Percentiles rank a stretch among this genome's conserved stretches.
Conservation (phyloP, 2,888 invertebrate species). For the Balanococcus diminutus region DNA sequence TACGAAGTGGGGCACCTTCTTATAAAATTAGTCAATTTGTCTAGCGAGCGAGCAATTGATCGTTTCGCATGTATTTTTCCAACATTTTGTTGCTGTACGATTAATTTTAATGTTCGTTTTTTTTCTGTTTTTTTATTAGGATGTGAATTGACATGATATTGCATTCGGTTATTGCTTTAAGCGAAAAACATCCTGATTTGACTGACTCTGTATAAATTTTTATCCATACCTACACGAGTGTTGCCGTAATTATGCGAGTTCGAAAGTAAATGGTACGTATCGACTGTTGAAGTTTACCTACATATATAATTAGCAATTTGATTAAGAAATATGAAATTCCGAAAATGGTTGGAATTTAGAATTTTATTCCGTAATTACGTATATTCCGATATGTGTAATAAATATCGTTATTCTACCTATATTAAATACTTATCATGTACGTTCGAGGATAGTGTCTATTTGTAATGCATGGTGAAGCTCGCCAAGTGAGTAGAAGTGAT, state of each 20-base stretch:
- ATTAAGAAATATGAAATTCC: too few species aligned
- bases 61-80: too few species aligned
- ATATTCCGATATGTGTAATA: too few species aligned
- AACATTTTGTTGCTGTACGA: background rate
- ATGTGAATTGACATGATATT: slow-evolving; percentile 35
- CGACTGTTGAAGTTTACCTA: background rate
- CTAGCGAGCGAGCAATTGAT: too few species aligned
- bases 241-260: slow-evolving; percentile 29
- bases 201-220: background rate
- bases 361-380: too few species aligned
- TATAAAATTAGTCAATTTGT: too few species aligned
- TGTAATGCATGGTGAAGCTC: background rate
- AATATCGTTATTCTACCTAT: too few species aligned
- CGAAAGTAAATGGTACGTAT: slow-evolving; percentile 54
- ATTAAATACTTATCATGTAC: too few species aligned
- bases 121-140: background rate
- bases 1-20: too few species aligned
- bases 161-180: background rate
- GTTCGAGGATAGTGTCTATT: background rate
- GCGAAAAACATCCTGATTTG: background rate
- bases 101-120: background rate
- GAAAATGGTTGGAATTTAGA: too few species aligned
- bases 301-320: too few species aligned
- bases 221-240: background rate
- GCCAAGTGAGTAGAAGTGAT: too few species aligned